Conservation (phyloP, 2,797 vertebrate species). For the Falco naumanni region DNA sequence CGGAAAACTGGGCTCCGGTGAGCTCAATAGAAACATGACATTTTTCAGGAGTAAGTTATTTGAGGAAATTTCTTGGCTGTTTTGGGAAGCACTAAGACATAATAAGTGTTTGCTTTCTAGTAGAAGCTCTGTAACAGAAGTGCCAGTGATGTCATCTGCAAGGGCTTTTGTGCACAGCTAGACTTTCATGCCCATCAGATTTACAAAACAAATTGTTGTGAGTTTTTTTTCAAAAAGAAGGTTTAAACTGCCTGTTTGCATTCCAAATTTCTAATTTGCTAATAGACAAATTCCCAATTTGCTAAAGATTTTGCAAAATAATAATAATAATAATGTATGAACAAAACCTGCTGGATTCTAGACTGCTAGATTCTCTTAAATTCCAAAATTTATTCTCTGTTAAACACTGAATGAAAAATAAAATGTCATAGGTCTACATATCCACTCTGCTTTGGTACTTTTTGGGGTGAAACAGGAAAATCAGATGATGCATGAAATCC, state of each 20-base stretch:
- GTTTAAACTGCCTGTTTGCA: not conserved
- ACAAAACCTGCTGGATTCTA: not conserved
- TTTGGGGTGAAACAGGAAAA: not conserved
- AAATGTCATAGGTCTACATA: not conserved
- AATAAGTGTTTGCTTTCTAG: conserved; percentile 16
- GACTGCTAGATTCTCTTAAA: not conserved
- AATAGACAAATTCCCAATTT: not conserved
- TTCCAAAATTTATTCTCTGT: not conserved
- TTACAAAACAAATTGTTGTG: not conserved
- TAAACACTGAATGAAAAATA: not conserved
- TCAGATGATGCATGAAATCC: not conserved
- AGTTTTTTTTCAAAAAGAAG: not conserved
- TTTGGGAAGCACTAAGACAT: conserved; percentile 5
- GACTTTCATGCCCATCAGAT: not conserved
- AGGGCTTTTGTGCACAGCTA: not conserved
- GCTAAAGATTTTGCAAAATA: not conserved
- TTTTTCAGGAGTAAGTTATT: conserved; percentile 6
- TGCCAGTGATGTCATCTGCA: not conserved
- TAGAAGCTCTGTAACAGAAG: conserved; percentile 2
- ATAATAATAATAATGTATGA: not conserved
- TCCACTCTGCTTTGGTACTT: not conserved
- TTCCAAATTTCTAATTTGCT: not conserved
- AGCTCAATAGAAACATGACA: conserved; percentile 22
- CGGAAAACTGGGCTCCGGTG: not conserved
- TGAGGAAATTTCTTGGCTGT: not conserved